These are phyloP conservation scores for Heliornis fulica DNA, from an alignment of 2,113 vertebrate genomes.

Conservation along the genomic window DNA sequence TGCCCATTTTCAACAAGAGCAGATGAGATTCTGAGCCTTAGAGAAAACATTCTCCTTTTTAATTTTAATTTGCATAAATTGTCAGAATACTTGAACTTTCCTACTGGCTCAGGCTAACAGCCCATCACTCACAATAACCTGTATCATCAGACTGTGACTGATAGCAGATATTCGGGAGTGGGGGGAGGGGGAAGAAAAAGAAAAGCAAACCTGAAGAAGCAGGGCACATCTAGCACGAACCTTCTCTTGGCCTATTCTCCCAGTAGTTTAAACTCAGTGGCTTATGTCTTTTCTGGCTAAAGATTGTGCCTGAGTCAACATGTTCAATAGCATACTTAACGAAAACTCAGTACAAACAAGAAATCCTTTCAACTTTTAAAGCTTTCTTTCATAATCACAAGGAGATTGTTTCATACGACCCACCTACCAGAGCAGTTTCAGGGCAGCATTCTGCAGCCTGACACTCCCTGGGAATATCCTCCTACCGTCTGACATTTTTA, in stretches of 20 bases:
- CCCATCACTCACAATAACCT: neutral
- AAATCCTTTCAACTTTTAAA: neutral
- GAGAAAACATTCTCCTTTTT: neutral
- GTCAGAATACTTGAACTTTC: neutral
- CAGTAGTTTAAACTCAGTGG: neutral
- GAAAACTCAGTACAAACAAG: neutral
- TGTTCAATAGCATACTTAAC: neutral
- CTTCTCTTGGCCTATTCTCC: neutral
- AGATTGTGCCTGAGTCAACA: neutral
- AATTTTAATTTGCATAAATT: neutral
- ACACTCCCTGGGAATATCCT: conserved; percentile 41
- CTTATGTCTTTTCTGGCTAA: neutral
- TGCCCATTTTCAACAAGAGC: neutral
- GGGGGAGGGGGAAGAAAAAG: too few relatives aligned
- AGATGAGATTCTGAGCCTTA: neutral
- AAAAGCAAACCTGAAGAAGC: fast-evolving
- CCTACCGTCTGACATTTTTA: neutral
- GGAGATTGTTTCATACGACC: neutral
- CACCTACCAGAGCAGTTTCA: neutral
- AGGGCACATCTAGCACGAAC: neutral
- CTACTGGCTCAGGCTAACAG: neutral
- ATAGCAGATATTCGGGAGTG: neutral
- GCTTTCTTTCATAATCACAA: conserved; percentile 17
- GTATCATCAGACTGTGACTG: neutral
- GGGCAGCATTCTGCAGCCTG: conserved; percentile 4